Conservation (phyloP, 2,113 vertebrate genomes). For the Ameiurus melas region DNA sequence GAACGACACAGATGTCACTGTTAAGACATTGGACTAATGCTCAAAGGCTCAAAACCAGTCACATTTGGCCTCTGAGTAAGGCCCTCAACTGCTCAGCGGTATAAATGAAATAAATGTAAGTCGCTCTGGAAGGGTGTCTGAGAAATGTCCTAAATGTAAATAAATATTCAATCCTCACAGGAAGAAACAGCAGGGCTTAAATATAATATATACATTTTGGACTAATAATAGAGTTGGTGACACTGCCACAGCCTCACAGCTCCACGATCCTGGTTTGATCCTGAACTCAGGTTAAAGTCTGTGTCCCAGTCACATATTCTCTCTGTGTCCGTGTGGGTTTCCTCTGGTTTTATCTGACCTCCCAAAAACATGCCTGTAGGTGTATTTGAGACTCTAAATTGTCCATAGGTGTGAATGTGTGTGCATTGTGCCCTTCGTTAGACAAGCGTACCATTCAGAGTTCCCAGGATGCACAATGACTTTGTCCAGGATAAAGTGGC, state of each 20-base stretch:
- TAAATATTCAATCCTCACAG: neutral
- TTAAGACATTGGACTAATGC: no score
- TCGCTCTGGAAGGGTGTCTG: no score
- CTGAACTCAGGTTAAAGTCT: neutral
- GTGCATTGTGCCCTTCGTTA: neutral
- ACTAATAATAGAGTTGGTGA: neutral
- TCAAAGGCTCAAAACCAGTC: no score
- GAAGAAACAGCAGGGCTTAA: neutral
- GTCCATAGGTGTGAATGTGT: neutral
- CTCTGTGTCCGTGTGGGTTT: neutral
- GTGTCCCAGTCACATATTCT: neutral
- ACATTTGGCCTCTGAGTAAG: no score
- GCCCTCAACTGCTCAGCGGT: no score
- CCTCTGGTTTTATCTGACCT: neutral
- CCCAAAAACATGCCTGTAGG: neutral
- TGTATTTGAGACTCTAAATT: neutral
- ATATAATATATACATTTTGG: neutral
- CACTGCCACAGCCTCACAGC: neutral
- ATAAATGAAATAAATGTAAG: no score
- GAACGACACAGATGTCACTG: neutral
- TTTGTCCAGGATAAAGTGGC: neutral
- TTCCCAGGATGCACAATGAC: neutral
- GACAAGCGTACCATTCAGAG: neutral
- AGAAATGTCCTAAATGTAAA: neutral
- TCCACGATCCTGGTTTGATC: neutral